Conservation (phyloP, 2,888 invertebrate species). For the Sinohyriopsis cumingii region DNA sequence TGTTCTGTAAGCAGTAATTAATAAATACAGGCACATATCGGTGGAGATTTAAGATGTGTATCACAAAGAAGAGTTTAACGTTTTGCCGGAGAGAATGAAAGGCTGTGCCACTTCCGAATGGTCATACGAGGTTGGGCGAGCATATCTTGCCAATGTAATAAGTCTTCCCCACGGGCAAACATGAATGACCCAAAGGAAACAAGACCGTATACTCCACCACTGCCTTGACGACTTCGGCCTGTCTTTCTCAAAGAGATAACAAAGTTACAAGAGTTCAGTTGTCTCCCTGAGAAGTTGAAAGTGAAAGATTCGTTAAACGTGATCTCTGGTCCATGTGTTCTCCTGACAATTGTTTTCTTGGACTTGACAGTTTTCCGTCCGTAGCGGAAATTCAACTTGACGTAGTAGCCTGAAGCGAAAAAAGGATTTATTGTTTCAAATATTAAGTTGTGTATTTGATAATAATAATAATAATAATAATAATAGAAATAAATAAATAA, state of each 20-base stretch:
- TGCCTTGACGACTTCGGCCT: constrained; percentile 22
- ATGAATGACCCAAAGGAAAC: constrained; percentile 67
- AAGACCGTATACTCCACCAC: constrained; percentile 59
- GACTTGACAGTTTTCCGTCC: constrained; percentile 62
- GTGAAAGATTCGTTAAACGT: constrained; percentile 67
- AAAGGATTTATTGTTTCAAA: not conserved
- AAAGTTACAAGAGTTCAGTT: constrained; percentile 62
- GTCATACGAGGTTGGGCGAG: constrained; percentile 55
- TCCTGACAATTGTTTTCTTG: constrained; percentile 59
- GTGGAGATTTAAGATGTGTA: too few relatives aligned
- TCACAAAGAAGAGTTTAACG: too few relatives aligned
- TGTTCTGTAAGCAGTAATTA: too few relatives aligned
- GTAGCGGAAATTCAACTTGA: constrained; percentile 62
- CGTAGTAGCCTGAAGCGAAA: constrained; percentile 53
- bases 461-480: not conserved
- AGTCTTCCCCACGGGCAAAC: constrained; percentile 66
- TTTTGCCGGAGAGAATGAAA: too few relatives aligned
- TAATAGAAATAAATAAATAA: not conserved
- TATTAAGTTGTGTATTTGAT: not conserved
- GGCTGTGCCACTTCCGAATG: constrained; percentile 50
- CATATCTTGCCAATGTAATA: constrained; percentile 70
- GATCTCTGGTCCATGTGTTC: constrained; percentile 48
- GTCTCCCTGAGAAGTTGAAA: constrained; percentile 59
- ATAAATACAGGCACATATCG: too few relatives aligned
- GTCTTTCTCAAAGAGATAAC: constrained; percentile 54